These are phyloP conservation scores for Polylopha cassiicola DNA, from an alignment of 2,888 invertebrate genomes.

Conservation along the genomic window DNA sequence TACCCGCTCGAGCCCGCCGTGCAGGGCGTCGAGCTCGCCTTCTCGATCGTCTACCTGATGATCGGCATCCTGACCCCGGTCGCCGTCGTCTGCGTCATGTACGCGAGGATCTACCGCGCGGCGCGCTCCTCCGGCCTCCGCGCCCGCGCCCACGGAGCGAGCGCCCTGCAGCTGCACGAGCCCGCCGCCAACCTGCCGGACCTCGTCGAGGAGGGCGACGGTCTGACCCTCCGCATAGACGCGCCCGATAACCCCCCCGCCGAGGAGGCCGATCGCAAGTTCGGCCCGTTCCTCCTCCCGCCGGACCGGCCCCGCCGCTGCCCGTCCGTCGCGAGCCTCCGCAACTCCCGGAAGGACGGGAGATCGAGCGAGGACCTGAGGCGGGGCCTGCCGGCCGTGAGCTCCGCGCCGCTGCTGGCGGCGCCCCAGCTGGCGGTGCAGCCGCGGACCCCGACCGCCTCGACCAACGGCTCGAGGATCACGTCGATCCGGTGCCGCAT, in stretches of 20 bases:
- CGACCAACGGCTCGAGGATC: slow-evolving; percentile 78
- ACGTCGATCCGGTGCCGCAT: slow-evolving; percentile 86
- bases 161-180: slow-evolving; percentile 73
- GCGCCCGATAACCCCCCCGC: slow-evolving; percentile 44
- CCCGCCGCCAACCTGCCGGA: slow-evolving; percentile 60
- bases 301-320: slow-evolving; percentile 64
- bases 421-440: slow-evolving; percentile 53
- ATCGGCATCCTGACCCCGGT: slow-evolving; percentile 64
- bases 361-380: slow-evolving; percentile 61
- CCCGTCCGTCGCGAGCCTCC: slow-evolving; percentile 66
- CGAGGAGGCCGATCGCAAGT: slow-evolving; percentile 52
- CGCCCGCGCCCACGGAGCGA: slow-evolving; percentile 66
- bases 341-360: slow-evolving; percentile 60
- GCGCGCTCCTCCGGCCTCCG: slow-evolving; percentile 82
- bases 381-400: slow-evolving; percentile 64
- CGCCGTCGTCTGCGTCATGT: slow-evolving; percentile 83
- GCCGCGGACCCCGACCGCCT: slow-evolving; percentile 65
- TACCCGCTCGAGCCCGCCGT: slow-evolving; percentile 49
- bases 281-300: slow-evolving; percentile 66
- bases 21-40: slow-evolving; percentile 54
- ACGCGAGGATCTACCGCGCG: slow-evolving; percentile 84
- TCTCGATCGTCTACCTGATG: slow-evolving; percentile 59
- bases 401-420: slow-evolving; percentile 72
- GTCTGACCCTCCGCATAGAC: slow-evolving; percentile 65
- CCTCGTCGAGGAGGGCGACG: slow-evolving; percentile 62